A percentile compares a stretch with the other conserved stretches of the same genome.
Evolutionary conservation across 2,888 invertebrate species (phyloP).

Genomic region (Nasonia oneida): DNA sequence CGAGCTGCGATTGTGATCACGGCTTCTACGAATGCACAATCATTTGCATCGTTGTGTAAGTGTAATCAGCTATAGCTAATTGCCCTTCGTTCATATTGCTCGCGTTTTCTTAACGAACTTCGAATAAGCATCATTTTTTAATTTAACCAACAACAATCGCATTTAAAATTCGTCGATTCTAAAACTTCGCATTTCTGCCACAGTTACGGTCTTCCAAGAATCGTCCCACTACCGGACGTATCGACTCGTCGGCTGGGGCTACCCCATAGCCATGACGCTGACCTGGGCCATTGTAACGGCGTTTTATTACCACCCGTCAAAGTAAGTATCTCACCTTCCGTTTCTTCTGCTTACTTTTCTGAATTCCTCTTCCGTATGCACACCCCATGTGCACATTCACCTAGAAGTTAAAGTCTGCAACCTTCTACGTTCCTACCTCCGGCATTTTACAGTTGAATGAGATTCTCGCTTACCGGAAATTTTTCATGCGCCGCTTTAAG

Average conservation of each 20-base stretch:
- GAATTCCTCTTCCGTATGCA: neutral
- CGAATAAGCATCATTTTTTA: no score
- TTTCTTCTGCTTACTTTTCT: neutral
- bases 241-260: conserved; percentile 87
- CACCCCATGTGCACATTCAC: neutral
- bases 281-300: conserved; percentile 86
- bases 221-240: conserved; percentile 84
- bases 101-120: no score
- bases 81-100: no score
- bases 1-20: neutral
- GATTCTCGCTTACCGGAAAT: conserved; percentile 13
- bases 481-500: neutral
- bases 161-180: neutral
- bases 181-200: conserved; percentile 9
- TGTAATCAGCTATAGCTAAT: no score
- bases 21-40: neutral
- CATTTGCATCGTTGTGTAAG: neutral
- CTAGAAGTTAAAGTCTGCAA: conserved; percentile 6
- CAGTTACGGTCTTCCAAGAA: conserved; percentile 85
- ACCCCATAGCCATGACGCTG: conserved; percentile 85
- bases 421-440: conserved; percentile 16
- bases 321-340: conserved; percentile 70
- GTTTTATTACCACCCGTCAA: conserved; percentile 79
- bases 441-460: conserved; percentile 24
- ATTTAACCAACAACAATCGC: no score